Evolutionary conservation across 2,888 invertebrate species (phyloP), one percentile per base, ranked within the genome.

Genomic region (Sminthurinus aureus): DNA sequence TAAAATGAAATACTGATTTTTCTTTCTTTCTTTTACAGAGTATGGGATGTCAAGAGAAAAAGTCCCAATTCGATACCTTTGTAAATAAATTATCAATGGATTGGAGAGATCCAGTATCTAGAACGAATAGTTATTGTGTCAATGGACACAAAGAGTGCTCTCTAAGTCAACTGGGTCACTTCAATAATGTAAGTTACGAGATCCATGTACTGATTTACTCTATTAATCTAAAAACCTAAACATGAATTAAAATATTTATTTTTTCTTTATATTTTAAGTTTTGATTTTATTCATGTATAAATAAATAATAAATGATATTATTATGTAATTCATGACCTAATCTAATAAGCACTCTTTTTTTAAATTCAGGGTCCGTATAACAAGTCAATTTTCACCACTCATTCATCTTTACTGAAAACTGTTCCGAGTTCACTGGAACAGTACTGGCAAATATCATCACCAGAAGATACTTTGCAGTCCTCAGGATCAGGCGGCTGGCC

Each of bases 21-120:
- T 38, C 6, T 71, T 22, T n/a, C n/a, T 58, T 26, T 69, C 50
- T 64, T 26, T 50, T 73, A 67, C 64, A 83, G 83, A 74, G 74
- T 52, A 38, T 6, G 6, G 69, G 73, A 24, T 83, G 83, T 79
- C 50, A 64, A 24, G 64, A 81, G 75, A 67, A 83, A 66, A 85
- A 81, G 50, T 50, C 52, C 15, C 58, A 20, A 18, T 75, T 85
- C 24, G 83, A 85, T 13, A 69, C 78, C 66, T 83, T 82, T 13
- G 79, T 85, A 20, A 58, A 11, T 11, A 81, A 85, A 64, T 66
- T 86, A 38, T 38, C 77, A 85, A 85, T 78, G 83, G 38, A 82
- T 13, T 85, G 85, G 85, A 80, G 86, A 73, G 86, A 86, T 81
- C 85, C 85, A 13, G 51, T 85, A 24, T 79, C 64, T n/a, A 26